Evolutionary conservation across 2,888 invertebrate genomes (phyloP).

Genomic region (Heliconius erato): DNA sequence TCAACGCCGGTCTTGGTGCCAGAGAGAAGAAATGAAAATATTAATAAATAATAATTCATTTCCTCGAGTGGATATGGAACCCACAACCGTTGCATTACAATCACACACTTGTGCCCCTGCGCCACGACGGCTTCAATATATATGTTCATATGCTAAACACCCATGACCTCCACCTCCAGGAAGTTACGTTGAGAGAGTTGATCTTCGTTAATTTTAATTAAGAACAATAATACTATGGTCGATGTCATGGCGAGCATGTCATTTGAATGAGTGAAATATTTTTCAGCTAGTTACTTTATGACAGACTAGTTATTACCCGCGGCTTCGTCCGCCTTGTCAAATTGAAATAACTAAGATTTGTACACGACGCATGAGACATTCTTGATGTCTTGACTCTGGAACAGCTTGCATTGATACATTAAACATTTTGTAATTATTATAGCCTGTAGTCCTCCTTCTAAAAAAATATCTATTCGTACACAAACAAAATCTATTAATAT

Average conservation of each 20-base stretch:
- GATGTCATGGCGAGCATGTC: slow-evolving; percentile 38
- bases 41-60: too few species aligned
- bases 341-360: background rate
- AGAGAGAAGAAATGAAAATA: too few species aligned
- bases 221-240: slow-evolving; percentile 34
- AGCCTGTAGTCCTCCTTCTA: background rate
- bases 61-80: background rate
- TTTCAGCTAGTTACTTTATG: background rate
- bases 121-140: too few species aligned
- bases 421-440: too few species aligned
- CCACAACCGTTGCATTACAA: too few species aligned
- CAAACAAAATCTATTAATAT: background rate
- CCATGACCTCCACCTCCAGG: slow-evolving; percentile 40
- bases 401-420: too few species aligned
- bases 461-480: background rate
- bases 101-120: too few species aligned
- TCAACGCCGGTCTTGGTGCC: too few species aligned
- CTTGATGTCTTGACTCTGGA: too few species aligned
- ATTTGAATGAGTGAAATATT: background rate
- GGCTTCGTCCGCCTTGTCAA: background rate
- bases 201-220: slow-evolving; percentile 51
- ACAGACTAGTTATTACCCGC: background rate
- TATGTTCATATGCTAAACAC: slow-evolving; percentile 10
- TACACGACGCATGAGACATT: too few species aligned
- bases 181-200: slow-evolving; percentile 38